A percentile compares a stretch with the other conserved stretches of the same genome.
These are phyloP conservation scores for Pelobates fuscus DNA, from an alignment of 2,113 vertebrate genomes.

Conservation along the genomic window DNA sequence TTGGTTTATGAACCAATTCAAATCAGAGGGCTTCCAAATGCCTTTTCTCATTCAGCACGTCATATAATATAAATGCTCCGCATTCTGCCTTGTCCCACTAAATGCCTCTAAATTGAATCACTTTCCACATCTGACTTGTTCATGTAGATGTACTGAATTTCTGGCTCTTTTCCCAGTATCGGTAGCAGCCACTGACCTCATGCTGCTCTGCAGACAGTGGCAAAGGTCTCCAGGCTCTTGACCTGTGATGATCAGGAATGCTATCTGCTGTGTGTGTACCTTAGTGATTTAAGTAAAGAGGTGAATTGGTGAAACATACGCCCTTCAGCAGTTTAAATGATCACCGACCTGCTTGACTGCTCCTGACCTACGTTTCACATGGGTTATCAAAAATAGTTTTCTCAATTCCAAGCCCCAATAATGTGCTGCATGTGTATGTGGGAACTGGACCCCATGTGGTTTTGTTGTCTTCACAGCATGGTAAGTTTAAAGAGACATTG, in stretches of 20 bases:
- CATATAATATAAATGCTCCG: neutral
- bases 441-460: conserved; percentile 8
- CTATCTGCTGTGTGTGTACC: conserved; percentile 63
- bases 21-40: too few species aligned
- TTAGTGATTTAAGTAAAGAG: conserved; percentile 62
- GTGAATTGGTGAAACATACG: conserved; percentile 68
- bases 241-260: conserved; percentile 62
- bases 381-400: conserved; percentile 52
- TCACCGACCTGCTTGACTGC: conserved; percentile 61
- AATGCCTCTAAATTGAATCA: neutral
- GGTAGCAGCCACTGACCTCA: conserved; percentile 58
- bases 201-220: conserved; percentile 56
- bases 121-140: neutral
- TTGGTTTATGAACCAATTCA: too few species aligned
- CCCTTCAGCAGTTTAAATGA: conserved; percentile 59
- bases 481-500: neutral
- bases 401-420: conserved; percentile 30
- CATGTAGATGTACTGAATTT: neutral
- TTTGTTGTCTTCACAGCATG: neutral
- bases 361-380: conserved; percentile 52
- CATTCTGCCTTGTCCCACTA: neutral
- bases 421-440: neutral
- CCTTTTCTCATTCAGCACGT: too few species aligned
- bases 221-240: conserved; percentile 59
- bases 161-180: conserved; percentile 50